phyloP scores from a whole-genome alignment of 1,140 invertebrate species.

The Bursaphelenchus mucronatus region DNA sequence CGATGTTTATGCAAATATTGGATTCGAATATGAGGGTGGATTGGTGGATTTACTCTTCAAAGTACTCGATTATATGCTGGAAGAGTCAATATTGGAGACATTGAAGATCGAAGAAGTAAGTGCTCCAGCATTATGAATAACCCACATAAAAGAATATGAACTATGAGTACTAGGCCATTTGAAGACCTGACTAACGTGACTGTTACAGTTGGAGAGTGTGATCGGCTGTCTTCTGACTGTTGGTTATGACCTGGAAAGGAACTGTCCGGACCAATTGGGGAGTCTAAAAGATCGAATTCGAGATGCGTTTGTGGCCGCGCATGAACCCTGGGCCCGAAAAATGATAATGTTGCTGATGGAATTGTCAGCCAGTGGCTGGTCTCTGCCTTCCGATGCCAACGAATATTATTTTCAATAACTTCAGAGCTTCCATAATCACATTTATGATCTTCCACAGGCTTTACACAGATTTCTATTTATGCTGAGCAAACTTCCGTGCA shows the following conservation, averaged over 20 bases:
- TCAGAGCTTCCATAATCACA: slow-evolving; percentile 6
- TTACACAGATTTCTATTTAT: slow-evolving; percentile 12
- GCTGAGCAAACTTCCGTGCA: neutral
- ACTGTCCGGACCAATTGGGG: slow-evolving; percentile 50
- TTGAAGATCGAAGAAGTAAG: slow-evolving; percentile 58
- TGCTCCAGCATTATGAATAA: neutral
- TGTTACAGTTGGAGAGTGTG: slow-evolving; percentile 46
- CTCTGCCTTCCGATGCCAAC: slow-evolving; percentile 53
- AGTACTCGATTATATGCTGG: slow-evolving; percentile 53
- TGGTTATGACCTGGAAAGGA: slow-evolving; percentile 53
- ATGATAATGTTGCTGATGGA: slow-evolving; percentile 57
- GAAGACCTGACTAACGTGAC: neutral
- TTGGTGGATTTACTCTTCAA: slow-evolving; percentile 49
- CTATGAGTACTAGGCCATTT: neutral
- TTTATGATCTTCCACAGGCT: slow-evolving; percentile 3
- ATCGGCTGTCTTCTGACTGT: slow-evolving; percentile 47
- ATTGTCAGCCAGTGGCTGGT: slow-evolving; percentile 47
- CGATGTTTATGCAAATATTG: slow-evolving; percentile 51
- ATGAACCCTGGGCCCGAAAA: slow-evolving; percentile 57
- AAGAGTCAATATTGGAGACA: slow-evolving; percentile 43
- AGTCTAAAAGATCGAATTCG: slow-evolving; percentile 47
- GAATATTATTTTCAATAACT: slow-evolving; percentile 56
- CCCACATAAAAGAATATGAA: neutral
- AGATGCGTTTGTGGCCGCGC: slow-evolving; percentile 50
- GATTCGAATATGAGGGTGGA: slow-evolving; percentile 47